phyloP scores from a whole-genome alignment of 2,113 vertebrate genomes.

The Globicephala melas region DNA sequence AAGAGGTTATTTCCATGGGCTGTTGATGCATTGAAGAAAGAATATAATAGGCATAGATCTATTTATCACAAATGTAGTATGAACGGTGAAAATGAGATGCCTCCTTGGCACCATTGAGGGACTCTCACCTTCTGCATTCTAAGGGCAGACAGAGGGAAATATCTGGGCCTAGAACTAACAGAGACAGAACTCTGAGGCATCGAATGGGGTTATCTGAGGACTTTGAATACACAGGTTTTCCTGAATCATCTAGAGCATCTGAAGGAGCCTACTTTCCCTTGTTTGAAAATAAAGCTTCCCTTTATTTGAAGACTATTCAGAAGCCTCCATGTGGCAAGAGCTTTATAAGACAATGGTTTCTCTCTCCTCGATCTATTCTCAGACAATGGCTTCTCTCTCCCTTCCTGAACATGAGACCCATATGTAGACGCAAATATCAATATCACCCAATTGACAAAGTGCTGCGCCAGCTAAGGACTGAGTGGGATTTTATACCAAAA shows the following conservation, averaged over 20 bases:
- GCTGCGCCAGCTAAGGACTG: neutral
- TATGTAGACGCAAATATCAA: neutral
- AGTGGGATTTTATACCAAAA: neutral
- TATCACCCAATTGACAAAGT: neutral
- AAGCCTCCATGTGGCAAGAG: neutral
- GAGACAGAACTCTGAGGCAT: no score
- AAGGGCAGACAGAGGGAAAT: neutral
- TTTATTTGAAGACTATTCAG: neutral
- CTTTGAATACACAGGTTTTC: neutral
- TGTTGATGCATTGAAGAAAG: neutral
- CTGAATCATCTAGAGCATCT: neutral
- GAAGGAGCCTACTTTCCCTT: neutral
- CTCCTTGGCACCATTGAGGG: neutral
- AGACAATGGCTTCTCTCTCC: neutral
- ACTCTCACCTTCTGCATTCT: neutral
- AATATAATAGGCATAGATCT: neutral
- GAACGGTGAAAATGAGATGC: neutral
- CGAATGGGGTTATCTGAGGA: neutral
- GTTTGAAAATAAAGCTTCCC: neutral
- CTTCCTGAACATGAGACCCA: neutral
- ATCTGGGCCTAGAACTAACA: neutral
- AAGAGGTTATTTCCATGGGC: neutral
- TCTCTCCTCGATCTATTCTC: neutral
- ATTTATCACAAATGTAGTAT: neutral
- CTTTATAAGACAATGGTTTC: neutral